Base-by-base conservation (phyloP, 2,113 vertebrate species). In the Lycocorax pyrrhopterus region DNA sequence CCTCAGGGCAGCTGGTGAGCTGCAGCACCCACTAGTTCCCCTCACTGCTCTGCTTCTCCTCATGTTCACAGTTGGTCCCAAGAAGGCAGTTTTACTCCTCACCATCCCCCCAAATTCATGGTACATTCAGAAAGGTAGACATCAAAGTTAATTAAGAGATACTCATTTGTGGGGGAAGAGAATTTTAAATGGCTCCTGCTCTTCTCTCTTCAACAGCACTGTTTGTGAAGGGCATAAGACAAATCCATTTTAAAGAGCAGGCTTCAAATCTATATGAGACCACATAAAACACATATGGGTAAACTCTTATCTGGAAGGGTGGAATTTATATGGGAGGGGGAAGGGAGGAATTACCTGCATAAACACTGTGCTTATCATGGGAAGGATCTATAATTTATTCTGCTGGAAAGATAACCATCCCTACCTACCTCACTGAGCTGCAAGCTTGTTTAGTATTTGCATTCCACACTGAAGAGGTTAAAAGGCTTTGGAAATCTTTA, bases 351-450 rank as follows among this genome's bases (percentile, higher is more conserved):
- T 87, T 95, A 90, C 64, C 46, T 80, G 39, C 53, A 90, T 76
- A 94, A 94, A 91, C 72, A 77, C 26, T 44, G 71, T 55, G 49
- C 74, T 94, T 96, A 96, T 96, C 95, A 78, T 1, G 1, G 51
- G 30, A 89, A 93, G 80, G 85, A 92, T 93, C 95, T 96, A 16
- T 76, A 85, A 92, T 95, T 95, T 77, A 93, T 87, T 94, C 91
- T 93, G 75, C 75, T 94, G 92, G 53, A 88, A 94, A 81, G 77
- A 85, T 79, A 94, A 93, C 33, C n/a, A 90, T 81, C 86, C 37
- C 83, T 77, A 93, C 90, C 91, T 84, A 87, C 93, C 81, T 96
- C 73, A 69, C 26, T 44, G 87, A 84, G 62, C 78, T 85, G 49
- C 52, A 80, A 76, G 20, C 83, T 93, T 92, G 85, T 85, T 96